phyloP scores from a whole-genome alignment of 1,140 invertebrate genomes.

The Panonychus citri region DNA sequence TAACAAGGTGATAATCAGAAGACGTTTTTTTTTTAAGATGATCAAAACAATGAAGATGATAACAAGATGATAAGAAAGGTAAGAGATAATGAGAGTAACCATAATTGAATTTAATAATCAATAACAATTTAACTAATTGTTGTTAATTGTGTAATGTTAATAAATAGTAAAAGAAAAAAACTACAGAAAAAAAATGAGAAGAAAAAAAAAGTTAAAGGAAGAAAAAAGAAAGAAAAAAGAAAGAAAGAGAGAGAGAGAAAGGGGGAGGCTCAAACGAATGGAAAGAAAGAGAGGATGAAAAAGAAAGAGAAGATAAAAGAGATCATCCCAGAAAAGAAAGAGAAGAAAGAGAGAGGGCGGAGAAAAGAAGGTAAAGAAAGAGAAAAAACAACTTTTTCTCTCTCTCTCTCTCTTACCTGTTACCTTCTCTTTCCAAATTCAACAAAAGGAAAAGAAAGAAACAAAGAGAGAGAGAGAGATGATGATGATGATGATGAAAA shows the following conservation, averaged over 20 bases:
- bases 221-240: not conserved
- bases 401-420: not conserved
- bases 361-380: not conserved
- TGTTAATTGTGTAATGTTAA: too few relatives aligned
- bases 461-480: not conserved
- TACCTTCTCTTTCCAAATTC: not conserved
- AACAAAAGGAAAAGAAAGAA: not conserved
- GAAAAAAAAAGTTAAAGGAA: too few relatives aligned
- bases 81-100: too few relatives aligned
- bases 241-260: not conserved
- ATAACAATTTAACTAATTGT: too few relatives aligned
- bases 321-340: not conserved
- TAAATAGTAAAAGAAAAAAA: too few relatives aligned
- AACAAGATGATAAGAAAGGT: too few relatives aligned
- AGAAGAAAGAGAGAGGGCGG: not conserved
- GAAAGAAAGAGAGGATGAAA: not conserved
- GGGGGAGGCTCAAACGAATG: not conserved
- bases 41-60: too few relatives aligned
- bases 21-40: too few relatives aligned
- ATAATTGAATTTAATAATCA: too few relatives aligned
- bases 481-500: not conserved
- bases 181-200: too few relatives aligned
- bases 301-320: not conserved
- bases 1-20: too few relatives aligned
- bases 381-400: constrained; percentile 1